phyloP scores from a whole-genome alignment of 2,113 vertebrate species.

The Dendrocopos noguchii region DNA sequence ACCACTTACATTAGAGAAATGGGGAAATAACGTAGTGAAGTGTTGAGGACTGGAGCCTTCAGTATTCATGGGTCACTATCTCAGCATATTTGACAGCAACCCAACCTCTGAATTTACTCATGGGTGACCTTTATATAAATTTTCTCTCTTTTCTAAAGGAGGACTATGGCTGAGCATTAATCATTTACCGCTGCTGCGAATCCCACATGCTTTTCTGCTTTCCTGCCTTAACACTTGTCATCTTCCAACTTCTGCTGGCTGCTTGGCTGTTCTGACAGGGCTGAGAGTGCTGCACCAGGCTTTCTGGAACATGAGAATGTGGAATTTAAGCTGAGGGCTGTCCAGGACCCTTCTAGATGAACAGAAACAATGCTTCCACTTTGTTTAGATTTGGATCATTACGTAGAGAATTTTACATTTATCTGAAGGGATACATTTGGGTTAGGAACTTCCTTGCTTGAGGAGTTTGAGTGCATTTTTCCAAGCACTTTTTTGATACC shows the following conservation, averaged over 20 bases:
- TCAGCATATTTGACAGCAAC: not conserved
- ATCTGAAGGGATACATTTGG: not conserved
- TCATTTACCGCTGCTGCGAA: not conserved
- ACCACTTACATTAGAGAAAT: not conserved
- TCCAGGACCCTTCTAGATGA: not conserved
- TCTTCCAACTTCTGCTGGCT: not conserved
- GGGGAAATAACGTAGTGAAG: not conserved
- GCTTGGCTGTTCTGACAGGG: not conserved
- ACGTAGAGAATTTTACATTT: not conserved
- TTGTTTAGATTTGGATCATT: constrained; percentile 12
- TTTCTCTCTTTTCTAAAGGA: constrained; percentile 69
- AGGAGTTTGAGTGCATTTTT: not conserved
- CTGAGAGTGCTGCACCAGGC: not conserved
- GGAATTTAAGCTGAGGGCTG: constrained; percentile 22
- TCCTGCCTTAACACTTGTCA: not conserved
- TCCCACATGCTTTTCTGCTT: constrained; percentile 43
- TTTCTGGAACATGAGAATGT: not conserved
- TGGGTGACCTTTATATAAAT: not conserved
- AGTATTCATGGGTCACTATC: not conserved
- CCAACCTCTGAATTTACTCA: not conserved
- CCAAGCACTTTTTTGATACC: not conserved
- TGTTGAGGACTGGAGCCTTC: not conserved
- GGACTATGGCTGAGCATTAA: constrained; percentile 37
- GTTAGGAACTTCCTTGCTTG: not conserved
- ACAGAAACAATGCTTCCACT: not conserved